A percentile compares a stretch with the other conserved stretches of the same genome.
Evolutionary conservation across 37 sponge, comb jelly and placozoan species (phyloP).

Genomic region (Spongilla lacustris): DNA sequence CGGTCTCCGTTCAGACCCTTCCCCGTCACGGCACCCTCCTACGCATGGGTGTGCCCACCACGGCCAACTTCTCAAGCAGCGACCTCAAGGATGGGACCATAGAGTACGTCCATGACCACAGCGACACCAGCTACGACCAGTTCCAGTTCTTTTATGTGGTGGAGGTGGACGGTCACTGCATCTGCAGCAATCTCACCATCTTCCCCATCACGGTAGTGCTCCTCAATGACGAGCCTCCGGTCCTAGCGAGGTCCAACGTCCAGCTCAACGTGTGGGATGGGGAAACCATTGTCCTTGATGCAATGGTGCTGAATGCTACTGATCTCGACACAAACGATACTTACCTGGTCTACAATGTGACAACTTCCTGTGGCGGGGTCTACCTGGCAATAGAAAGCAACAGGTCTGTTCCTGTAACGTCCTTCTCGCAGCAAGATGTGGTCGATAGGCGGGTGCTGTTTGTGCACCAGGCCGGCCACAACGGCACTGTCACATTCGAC

Average conservation of each 20-base stretch:
- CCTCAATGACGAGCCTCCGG: slow-evolving; percentile 54
- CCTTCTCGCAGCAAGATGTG: slow-evolving; percentile 61
- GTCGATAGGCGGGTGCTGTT: neutral
- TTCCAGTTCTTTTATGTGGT: slow-evolving; percentile 35
- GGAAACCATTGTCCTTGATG: slow-evolving; percentile 15
- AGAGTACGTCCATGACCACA: slow-evolving; percentile 42
- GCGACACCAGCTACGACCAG: slow-evolving; percentile 20
- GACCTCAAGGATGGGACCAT: slow-evolving; percentile 26
- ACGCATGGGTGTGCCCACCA: no score
- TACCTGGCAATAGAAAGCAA: slow-evolving; percentile 14
- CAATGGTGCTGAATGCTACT: slow-evolving; percentile 11
- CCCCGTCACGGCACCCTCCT: slow-evolving; percentile 22
- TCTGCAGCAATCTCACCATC: neutral
- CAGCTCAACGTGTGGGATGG: slow-evolving; percentile 31
- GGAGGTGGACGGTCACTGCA: neutral
- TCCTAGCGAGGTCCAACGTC: neutral
- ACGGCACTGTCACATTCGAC: slow-evolving; percentile 7
- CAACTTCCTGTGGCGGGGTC: neutral
- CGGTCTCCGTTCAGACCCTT: neutral
- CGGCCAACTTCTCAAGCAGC: slow-evolving; percentile 20
- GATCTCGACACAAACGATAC: slow-evolving; percentile 57
- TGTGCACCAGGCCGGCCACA: neutral
- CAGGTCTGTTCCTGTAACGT: neutral
- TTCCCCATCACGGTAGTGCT: slow-evolving; percentile 25
- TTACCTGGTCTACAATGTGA: neutral